Evolutionary conservation across 2,888 invertebrate genomes (phyloP), one percentile per base, ranked within the genome.

Genomic region (Caenorhabditis wallacei): DNA sequence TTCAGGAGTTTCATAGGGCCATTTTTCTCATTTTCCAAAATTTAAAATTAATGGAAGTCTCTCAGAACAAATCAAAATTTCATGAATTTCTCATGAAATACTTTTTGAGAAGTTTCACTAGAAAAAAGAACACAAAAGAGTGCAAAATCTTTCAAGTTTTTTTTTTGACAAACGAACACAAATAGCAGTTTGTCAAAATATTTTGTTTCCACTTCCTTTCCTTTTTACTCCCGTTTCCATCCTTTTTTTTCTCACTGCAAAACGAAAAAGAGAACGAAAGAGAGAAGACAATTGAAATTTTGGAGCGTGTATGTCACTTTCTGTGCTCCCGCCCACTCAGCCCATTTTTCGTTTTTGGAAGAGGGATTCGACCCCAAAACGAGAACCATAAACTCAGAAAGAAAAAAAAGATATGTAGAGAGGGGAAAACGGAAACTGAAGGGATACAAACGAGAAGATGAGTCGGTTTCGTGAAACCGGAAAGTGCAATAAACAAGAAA

Each of bases 271-370:
- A 66, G 37, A 53, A 68, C 35, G 30, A 66, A 72, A 40, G 68
- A 53, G 43, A 56, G 40, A 68, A 75, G 66, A 75, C 75, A 75
- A 75, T 75, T 75, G 75, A 75, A 75, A 75, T 75, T 57, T 56
- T 35, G 54, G 72, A 59, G 59, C 51, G 53, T 64, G 66, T 51
- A 51, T 75, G 75, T 75, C 75, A 75, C 68, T 75, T 75, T 75
- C 40, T 59, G 68, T 56, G 75, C 37, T 57, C 56, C 64, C 74
- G 54, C 74, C n/a, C 74, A 74, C 75, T 68, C 75, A 68, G n/a
- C 75, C 56, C 57, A 35, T 57, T 75, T 75, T 43, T 74, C 56
- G 63, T 43, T 18, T n/a, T n/a, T n/a, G 20, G 35, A 35, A 22
- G 24, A 43, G 10, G 61, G 18, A n/a, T 18, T n/a, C 18, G 18